Base-by-base conservation (phyloP, 2,797 vertebrate species). In the Pristis pectinata region DNA sequence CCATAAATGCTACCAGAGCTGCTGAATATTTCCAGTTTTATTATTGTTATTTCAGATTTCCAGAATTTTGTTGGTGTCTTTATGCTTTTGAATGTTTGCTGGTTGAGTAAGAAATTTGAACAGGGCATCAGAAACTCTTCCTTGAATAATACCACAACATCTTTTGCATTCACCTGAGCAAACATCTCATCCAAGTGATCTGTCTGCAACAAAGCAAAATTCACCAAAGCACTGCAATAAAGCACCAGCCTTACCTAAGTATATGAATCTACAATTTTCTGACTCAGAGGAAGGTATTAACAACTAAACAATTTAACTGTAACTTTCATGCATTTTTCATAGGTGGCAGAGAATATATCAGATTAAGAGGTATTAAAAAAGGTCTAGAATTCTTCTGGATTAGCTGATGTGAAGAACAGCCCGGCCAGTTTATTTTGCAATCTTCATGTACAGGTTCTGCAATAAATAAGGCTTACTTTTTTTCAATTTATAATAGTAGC, bases 151-250 rank as follows among this genome's bases (percentile, higher is more conserved):
- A 5, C 9, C 87, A 67, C 22, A 10, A 17, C 6, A 67, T 41
- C 7, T 91, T 67, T 67, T 67, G 5, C 5, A 91, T 27, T 59
- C n/a, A 67, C 64, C n/a, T 91, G 87, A 67, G n/a, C n/a, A 91
- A 91, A 87, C 83, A 87, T 53, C 53, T 87, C 53, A 11, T n/a
- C 30, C 30, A 87, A 87, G 27, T 87, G 53, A 59, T 56, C 27
- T 53, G 34, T 27, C 2, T 91, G 17, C 61, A 67, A 91, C 59
- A 91, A 91, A 64, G n/a, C 59, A 91, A 41, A 22, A 67, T 91
- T 91, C 87, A 91, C 87, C 72, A 59, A 34, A 89, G 87, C 59
- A 27, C 19, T 91, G 37, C 61, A 22, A 59, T 91, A 91, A 91
- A 64, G 59, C 37, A 34, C 34, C 85, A n/a, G 85, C 64, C 34